Evolutionary conservation across 2,888 invertebrate genomes (phyloP).

Genomic region (Eupithecia pulchellata): DNA sequence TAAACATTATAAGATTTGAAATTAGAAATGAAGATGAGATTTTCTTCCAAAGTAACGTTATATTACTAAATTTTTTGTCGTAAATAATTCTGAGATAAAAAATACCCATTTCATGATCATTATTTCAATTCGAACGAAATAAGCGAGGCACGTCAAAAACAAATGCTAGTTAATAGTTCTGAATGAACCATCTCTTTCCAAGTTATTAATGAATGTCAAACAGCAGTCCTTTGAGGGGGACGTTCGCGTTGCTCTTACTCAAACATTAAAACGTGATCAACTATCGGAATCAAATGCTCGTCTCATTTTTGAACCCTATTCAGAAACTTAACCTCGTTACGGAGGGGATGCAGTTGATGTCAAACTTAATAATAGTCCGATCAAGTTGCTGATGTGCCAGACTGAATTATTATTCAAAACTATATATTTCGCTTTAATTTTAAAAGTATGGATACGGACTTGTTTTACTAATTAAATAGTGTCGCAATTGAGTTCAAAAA

Average conservation of each 20-base stretch:
- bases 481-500: not conserved
- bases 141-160: slow-evolving; percentile 19
- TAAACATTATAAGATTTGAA: no score
- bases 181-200: slow-evolving; percentile 22
- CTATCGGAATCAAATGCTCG: slow-evolving; percentile 58
- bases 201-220: slow-evolving; percentile 33
- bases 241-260: slow-evolving; percentile 19
- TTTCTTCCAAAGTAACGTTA: not conserved
- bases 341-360: slow-evolving; percentile 38
- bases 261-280: slow-evolving; percentile 44
- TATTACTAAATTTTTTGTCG: no score
- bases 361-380: slow-evolving; percentile 27
- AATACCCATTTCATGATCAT: not conserved
- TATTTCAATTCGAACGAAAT: slow-evolving; percentile 15
- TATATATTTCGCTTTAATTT: not conserved
- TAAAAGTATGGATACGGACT: not conserved
- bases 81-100: not conserved
- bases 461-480: not conserved
- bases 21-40: not conserved
- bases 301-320: slow-evolving; percentile 69
- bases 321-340: slow-evolving; percentile 65
- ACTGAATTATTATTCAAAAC: not conserved
- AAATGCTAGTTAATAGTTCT: slow-evolving; percentile 26
- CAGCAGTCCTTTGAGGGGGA: slow-evolving; percentile 20
- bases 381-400: slow-evolving; percentile 9